Base-by-base conservation (phyloP, 2,797 vertebrate species). In the Danio aesculapii region DNA sequence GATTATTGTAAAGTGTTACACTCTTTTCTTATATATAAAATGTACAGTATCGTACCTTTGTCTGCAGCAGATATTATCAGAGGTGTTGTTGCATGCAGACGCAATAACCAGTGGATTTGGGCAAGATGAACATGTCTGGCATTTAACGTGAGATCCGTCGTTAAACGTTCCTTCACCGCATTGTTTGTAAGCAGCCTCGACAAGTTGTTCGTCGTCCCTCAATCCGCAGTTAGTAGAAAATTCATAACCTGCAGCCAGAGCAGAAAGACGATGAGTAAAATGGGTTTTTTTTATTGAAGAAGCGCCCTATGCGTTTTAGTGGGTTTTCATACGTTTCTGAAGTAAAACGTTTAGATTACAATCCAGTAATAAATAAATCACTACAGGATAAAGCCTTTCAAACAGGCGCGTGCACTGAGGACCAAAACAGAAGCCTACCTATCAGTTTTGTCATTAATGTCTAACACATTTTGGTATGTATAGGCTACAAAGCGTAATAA, bases 221-320 rank as follows among this genome's bases (percentile, higher is more conserved):
- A 2, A 5, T 0, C 92, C 92, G 78, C 92, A 94, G 55, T 93
- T 89, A 0, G 74, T 17, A 0, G 49, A 41, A 9, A 88, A 52
- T 68, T 80, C 69, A 2, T 0, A 0, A 2, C 92, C 92, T 91
- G 49, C 6, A 9, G 46, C 5, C 30, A 58, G 14, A 78, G 9
- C 19, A 41, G 1, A 57, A 14, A 4, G 6, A 7, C 13, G 7
- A 50, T 19, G 6, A 53, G 12, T 3, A 39, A 52, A 43, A 10
- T 21, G 47, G 30, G 30, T 1, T 30, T 30, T 30, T 30, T 30
- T 3, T 3, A 30, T 30, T 30, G 30, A 30, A 30, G 30, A 30
- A 30, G 30, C 30, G 30, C 30, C 30, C 30, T 30, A 30, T 30
- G 30, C 30, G 30, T 30, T 1, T 30, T 30, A 30, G 30, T 1